These are phyloP conservation scores for Drosophila pseudotakahashii DNA, from an alignment of 2,888 invertebrate genomes.

Conservation along the genomic window DNA sequence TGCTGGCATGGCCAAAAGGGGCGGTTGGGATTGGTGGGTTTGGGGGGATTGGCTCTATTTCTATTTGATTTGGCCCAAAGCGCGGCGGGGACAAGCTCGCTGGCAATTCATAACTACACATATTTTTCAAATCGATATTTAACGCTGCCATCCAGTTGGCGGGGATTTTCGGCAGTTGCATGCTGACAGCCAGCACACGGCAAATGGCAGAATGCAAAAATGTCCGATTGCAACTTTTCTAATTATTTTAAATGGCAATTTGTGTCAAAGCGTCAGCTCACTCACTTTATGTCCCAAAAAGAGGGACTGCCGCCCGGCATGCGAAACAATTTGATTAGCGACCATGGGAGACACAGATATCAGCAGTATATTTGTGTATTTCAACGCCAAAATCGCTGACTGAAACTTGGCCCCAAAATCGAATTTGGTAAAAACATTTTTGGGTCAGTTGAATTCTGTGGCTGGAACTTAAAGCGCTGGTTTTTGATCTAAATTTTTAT, in stretches of 20 bases:
- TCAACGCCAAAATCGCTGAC: background rate
- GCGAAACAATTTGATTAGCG: conserved; percentile 45
- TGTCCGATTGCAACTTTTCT: conserved; percentile 69
- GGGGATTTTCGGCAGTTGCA: conserved; percentile 37
- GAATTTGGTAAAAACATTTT: conserved; percentile 6
- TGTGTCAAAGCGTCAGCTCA: conserved; percentile 58
- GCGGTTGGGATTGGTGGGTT: background rate
- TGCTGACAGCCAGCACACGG: conserved; percentile 50
- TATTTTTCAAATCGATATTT: conserved; percentile 76
- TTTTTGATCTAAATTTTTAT: too few relatives aligned
- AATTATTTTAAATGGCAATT: conserved; percentile 77
- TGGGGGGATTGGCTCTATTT: conserved; percentile 57
- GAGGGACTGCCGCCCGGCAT: conserved; percentile 11
- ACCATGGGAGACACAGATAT: conserved; percentile 30
- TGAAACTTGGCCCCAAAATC: conserved; percentile 17
- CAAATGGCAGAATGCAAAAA: conserved; percentile 39
- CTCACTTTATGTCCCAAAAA: conserved; percentile 34
- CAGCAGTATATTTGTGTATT: conserved; percentile 8
- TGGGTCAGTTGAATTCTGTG: conserved; percentile 12
- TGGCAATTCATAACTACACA: conserved; percentile 74
- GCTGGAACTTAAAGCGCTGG: background rate
- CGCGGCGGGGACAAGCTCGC: conserved; percentile 34
- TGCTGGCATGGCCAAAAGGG: conserved; percentile 14
- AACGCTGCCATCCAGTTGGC: conserved; percentile 45
- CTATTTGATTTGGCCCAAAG: conserved; percentile 65